Conservation (phyloP, 2,797 vertebrate genomes). For the Galaxias olidus region DNA sequence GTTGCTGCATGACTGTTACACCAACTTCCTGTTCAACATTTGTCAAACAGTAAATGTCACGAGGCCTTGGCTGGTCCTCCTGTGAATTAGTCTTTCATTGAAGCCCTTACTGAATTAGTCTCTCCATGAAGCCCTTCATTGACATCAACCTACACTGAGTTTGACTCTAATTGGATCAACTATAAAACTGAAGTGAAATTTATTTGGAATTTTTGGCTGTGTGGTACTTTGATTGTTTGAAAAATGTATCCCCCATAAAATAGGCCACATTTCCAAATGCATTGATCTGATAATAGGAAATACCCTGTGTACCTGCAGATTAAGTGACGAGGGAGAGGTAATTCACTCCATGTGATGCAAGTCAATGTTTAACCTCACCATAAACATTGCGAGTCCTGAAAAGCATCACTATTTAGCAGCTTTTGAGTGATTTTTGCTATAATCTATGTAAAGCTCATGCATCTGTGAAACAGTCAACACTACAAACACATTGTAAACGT, state of each 20-base stretch:
- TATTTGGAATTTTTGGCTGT: constrained; percentile 13
- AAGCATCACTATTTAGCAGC: constrained; percentile 25
- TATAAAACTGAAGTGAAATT: neutral
- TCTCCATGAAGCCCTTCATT: neutral
- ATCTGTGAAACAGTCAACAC: constrained; percentile 21
- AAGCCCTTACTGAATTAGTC: neutral
- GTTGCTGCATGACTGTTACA: constrained; percentile 17
- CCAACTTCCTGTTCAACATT: constrained; percentile 15
- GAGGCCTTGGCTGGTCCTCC: too few species aligned
- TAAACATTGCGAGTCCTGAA: constrained; percentile 6
- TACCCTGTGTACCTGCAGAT: neutral
- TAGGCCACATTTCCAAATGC: constrained; percentile 12
- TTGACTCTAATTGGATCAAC: neutral
- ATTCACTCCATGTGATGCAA: constrained; percentile 18
- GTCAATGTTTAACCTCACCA: constrained; percentile 48
- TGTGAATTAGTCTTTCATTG: too few species aligned
- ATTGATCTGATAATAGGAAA: constrained; percentile 38
- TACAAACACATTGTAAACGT: neutral
- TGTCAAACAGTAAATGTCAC: neutral
- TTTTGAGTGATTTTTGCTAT: constrained; percentile 44
- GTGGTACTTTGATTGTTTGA: constrained; percentile 8
- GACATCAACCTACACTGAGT: constrained; percentile 1
- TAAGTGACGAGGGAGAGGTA: constrained; percentile 4
- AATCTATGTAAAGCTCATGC: constrained; percentile 29
- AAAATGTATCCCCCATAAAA: constrained; percentile 8